Conservation (phyloP, 2,797 vertebrate genomes). For the Falco rusticolus region DNA sequence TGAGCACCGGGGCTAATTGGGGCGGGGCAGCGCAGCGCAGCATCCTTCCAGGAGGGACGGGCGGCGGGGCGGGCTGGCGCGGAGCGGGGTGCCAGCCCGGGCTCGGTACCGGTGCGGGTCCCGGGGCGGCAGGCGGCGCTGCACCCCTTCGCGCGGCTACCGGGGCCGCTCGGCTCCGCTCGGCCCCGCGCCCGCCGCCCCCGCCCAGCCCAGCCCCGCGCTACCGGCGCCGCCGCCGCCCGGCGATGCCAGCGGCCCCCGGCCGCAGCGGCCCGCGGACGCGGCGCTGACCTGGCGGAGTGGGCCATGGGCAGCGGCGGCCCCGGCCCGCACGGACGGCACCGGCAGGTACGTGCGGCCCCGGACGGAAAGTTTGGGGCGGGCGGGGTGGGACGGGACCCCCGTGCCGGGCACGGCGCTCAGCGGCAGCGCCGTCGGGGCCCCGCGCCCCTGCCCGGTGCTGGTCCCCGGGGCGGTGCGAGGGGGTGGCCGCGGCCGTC, state of each 20-base stretch:
- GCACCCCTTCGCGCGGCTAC: background rate
- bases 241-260: background rate
- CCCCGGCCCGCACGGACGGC: background rate
- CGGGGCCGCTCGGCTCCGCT: background rate
- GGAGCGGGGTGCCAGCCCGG: background rate
- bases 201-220: background rate
- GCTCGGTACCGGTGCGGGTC: background rate
- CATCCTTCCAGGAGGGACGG: background rate
- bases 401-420: background rate
- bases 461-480: background rate
- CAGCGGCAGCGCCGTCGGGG: background rate
- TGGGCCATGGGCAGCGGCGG: background rate
- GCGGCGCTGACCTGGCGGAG: background rate
- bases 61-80: background rate
- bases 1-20: background rate
- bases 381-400: background rate
- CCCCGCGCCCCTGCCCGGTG: background rate
- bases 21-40: background rate
- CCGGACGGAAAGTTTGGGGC: constrained; percentile 11
- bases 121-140: constrained; percentile 14
- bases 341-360: constrained; percentile 23
- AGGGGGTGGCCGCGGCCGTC: background rate
- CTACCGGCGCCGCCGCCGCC: background rate
- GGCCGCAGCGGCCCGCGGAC: background rate
- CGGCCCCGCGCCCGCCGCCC: background rate